A percentile compares a stretch with the other conserved stretches of the same genome.
Evolutionary conservation across 2,888 invertebrate species (phyloP).

Genomic region (Chrysopilus asiliformis): DNA sequence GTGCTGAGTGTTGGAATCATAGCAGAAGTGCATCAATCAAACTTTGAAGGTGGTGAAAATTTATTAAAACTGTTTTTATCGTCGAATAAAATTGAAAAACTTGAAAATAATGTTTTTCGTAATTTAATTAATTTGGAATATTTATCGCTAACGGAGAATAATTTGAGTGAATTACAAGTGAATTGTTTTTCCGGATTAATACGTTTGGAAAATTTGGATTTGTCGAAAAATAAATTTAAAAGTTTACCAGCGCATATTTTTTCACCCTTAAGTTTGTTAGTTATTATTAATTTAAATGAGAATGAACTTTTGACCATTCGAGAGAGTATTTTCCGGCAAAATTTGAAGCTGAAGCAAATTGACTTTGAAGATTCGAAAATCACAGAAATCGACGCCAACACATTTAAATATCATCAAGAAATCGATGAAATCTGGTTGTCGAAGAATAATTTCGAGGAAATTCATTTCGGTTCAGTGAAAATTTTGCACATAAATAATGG

Average conservation of each 20-base stretch:
- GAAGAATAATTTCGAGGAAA: conserved; percentile 5
- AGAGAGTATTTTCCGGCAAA: no score
- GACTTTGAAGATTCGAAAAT: no score
- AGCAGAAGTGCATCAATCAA: neutral
- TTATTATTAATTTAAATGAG: conserved; percentile 4
- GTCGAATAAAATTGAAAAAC: conserved; percentile 3
- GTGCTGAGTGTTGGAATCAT: neutral
- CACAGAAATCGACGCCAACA: no score
- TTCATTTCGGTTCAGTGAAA: conserved; percentile 2
- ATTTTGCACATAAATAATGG: conserved; percentile 3
- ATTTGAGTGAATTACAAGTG: neutral
- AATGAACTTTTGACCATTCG: conserved; percentile 1
- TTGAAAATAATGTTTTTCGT: conserved; percentile 1
- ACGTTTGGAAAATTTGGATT: conserved; percentile 1
- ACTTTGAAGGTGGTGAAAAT: conserved; percentile 6
- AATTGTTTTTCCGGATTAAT: conserved; percentile 2
- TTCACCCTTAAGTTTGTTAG: conserved; percentile 1
- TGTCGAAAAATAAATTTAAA: conserved; percentile 1
- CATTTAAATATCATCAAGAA: no score
- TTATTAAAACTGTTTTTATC: conserved; percentile 2
- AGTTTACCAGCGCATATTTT: conserved; percentile 1
- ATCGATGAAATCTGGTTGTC: no score
- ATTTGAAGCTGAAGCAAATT: no score
- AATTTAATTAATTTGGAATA: conserved; percentile 1
- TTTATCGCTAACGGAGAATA: conserved; percentile 5